These are phyloP conservation scores for Bergia puertoricense DNA, from an alignment of 92 coral and sea anemone species.

Conservation along the genomic window DNA sequence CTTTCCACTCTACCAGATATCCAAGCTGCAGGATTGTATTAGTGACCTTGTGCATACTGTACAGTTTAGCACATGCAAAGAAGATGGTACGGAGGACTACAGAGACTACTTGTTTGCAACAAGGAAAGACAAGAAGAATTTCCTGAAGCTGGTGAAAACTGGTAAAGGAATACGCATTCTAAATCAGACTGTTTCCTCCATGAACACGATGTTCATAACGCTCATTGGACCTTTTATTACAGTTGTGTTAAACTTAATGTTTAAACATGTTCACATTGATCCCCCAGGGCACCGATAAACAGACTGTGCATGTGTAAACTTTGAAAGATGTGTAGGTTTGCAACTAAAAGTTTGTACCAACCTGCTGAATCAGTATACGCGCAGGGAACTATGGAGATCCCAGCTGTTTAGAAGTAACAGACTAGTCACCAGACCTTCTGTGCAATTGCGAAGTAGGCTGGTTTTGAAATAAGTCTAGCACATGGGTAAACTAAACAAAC, in stretches of 20 bases:
- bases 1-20: constrained; percentile 46
- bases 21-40: constrained; percentile 22
- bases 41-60: constrained; percentile 23
- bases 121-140: constrained; percentile 29
- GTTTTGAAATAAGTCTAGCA: not conserved
- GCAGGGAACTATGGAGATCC: too few species aligned
- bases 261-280: constrained; percentile 42
- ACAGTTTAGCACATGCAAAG: constrained; percentile 13
- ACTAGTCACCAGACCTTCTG: too few species aligned
- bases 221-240: constrained; percentile 40
- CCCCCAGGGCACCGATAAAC: constrained; percentile 5
- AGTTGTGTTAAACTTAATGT: constrained; percentile 44
- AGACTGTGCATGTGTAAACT: not conserved
- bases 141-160: not conserved
- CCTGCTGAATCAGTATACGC: too few species aligned
- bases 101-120: constrained; percentile 17
- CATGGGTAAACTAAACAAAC: not conserved
- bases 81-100: constrained; percentile 4
- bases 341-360: too few species aligned
- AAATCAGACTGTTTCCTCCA: constrained; percentile 38
- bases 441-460: not conserved
- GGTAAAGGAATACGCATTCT: constrained; percentile 32
- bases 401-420: too few species aligned
- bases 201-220: constrained; percentile 38
- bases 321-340: too few species aligned